These are phyloP conservation scores for Heteromyza rotundicornis DNA, from an alignment of 2,888 invertebrate genomes.

Conservation along the genomic window DNA sequence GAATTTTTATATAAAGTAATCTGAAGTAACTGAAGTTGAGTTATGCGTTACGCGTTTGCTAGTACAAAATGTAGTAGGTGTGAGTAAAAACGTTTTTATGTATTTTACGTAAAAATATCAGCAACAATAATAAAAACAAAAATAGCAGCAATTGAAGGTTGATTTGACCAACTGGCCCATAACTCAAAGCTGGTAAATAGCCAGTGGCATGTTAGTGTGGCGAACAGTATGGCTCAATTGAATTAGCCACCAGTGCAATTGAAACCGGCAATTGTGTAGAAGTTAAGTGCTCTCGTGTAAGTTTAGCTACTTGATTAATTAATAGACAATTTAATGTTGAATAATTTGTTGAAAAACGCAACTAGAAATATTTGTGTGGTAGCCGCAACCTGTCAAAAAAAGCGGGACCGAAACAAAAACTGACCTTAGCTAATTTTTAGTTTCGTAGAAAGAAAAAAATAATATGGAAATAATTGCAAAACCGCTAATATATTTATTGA, in stretches of 20 bases:
- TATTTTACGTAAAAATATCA: slow-evolving; percentile 7
- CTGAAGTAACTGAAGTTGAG: background rate
- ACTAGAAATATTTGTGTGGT: background rate
- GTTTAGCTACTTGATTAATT: background rate
- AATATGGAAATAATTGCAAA: too few relatives aligned
- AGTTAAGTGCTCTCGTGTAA: background rate
- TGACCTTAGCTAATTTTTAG: background rate
- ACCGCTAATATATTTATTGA: too few relatives aligned
- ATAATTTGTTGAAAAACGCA: background rate
- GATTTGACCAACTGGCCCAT: slow-evolving; percentile 8
- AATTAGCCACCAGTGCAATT: background rate
- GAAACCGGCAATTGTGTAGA: slow-evolving; percentile 1
- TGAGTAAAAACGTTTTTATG: background rate
- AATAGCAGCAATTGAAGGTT: slow-evolving; percentile 10
- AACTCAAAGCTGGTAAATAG: background rate
- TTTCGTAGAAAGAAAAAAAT: background rate
- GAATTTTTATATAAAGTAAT: slow-evolving; percentile 21
- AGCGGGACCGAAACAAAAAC: background rate
- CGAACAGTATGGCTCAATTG: background rate
- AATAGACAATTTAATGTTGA: background rate
- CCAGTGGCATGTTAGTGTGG: background rate
- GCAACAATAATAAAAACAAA: background rate
- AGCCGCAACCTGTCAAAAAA: background rate
- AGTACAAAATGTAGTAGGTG: background rate
- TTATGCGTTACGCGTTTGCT: background rate